A percentile compares a stretch with the other conserved stretches of the same genome.
These are phyloP conservation scores for Loxodonta africana DNA, from an alignment of 2,113 vertebrate genomes.

Conservation along the genomic window DNA sequence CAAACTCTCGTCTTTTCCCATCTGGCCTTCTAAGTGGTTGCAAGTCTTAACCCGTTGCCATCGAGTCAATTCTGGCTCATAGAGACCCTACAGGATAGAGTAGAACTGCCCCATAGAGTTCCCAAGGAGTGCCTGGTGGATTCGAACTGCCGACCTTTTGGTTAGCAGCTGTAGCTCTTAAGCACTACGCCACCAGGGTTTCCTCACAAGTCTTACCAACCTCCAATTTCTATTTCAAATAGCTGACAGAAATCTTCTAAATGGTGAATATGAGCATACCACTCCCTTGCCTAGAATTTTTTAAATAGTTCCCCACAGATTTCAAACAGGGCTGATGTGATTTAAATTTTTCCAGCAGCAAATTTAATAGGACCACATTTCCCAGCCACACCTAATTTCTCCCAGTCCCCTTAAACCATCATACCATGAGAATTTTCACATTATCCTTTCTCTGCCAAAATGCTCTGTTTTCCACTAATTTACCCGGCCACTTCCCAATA, in stretches of 20 bases:
- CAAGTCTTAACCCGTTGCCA: neutral
- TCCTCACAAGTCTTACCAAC: neutral
- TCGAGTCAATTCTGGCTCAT: too few species aligned
- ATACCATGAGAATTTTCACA: fast-evolving
- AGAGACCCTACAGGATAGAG: too few species aligned
- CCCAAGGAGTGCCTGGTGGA: too few species aligned
- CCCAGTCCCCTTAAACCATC: neutral
- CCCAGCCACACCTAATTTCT: neutral
- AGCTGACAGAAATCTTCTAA: neutral
- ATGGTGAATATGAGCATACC: neutral
- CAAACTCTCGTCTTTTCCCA: neutral
- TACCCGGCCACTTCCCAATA: fast-evolving
- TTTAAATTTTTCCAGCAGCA: neutral
- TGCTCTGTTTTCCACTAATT: neutral
- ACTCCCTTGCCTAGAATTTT: neutral
- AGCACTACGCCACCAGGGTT: too few species aligned
- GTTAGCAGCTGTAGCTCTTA: too few species aligned
- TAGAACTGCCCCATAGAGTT: too few species aligned
- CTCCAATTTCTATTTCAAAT: neutral
- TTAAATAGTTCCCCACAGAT: neutral
- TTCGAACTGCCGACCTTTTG: too few species aligned
- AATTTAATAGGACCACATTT: neutral
- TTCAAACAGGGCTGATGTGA: neutral
- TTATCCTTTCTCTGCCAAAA: neutral
- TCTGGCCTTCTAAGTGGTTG: neutral